Conservation (phyloP, 2,888 invertebrate species). For the Drosophila falleni region DNA sequence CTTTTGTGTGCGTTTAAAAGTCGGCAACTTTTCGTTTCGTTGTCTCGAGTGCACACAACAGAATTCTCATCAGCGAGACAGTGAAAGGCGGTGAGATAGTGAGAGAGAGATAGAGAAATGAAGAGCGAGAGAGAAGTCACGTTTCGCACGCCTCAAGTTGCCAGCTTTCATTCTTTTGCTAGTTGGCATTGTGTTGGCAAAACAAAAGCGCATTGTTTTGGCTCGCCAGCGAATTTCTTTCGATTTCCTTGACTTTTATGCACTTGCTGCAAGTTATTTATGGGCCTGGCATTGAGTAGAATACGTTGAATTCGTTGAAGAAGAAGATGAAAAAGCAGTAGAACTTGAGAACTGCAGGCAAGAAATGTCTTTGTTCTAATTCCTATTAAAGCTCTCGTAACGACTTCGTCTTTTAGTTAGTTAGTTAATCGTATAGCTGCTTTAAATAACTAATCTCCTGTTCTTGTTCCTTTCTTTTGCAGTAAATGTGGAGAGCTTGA, state of each 20-base stretch:
- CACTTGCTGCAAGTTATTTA: constrained; percentile 80
- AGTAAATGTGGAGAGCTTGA: constrained; percentile 87
- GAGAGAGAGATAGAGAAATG: neutral
- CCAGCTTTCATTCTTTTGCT: constrained; percentile 51
- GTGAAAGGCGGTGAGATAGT: constrained; percentile 5
- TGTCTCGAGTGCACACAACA: constrained; percentile 50
- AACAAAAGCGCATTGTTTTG: constrained; percentile 80
- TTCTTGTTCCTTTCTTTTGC: constrained; percentile 42
- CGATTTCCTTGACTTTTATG: constrained; percentile 81
- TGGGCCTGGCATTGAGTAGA: constrained; percentile 74
- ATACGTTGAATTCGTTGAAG: neutral
- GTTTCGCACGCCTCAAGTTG: constrained; percentile 72
- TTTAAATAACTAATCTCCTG: constrained; percentile 37
- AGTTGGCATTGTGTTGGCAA: constrained; percentile 64
- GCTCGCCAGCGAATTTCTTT: constrained; percentile 62
- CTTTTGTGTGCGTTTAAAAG: constrained; percentile 61
- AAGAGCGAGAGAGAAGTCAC: constrained; percentile 33
- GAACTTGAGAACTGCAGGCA: constrained; percentile 22
- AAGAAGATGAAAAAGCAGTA: neutral
- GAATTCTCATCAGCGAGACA: constrained; percentile 15
- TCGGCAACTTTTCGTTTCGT: constrained; percentile 76
- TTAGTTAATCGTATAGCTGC: constrained; percentile 36
- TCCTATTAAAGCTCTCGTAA: constrained; percentile 30
- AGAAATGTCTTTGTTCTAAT: constrained; percentile 43
- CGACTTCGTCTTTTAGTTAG: constrained; percentile 27